These are phyloP conservation scores for Actias luna DNA, from an alignment of 2,888 invertebrate species.

Conservation along the genomic window DNA sequence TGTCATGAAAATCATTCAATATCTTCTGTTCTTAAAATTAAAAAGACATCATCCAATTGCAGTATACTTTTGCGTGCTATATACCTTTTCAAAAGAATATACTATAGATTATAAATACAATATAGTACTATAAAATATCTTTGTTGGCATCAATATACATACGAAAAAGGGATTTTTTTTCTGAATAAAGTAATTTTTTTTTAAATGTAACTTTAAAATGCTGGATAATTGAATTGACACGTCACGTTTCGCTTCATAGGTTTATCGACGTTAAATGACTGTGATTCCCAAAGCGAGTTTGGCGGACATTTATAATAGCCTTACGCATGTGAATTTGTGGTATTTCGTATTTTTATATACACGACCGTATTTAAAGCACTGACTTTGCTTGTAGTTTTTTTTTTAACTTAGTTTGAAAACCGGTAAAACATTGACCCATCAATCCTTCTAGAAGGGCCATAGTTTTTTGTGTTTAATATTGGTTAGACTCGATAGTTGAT, in stretches of 20 bases:
- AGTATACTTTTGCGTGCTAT: too few species aligned
- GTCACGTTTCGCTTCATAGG: constrained; percentile 19
- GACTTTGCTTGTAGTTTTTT: background rate
- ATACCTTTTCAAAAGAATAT: too few species aligned
- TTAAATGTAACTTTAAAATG: too few species aligned
- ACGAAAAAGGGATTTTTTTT: too few species aligned
- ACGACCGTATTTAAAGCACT: background rate
- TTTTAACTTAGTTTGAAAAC: background rate
- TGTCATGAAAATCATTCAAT: too few species aligned
- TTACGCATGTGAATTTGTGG: constrained; percentile 25
- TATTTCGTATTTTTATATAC: constrained; percentile 14
- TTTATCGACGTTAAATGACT: constrained; percentile 15
- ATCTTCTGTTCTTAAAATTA: too few species aligned
- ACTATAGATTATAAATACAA: too few species aligned
- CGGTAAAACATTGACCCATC: background rate
- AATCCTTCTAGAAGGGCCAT: background rate
- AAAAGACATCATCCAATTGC: too few species aligned
- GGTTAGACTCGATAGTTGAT: background rate
- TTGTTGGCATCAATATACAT: too few species aligned
- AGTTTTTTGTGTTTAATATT: background rate
- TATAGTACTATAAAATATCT: too few species aligned
- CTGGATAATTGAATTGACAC: background rate
- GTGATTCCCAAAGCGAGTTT: constrained; percentile 16
- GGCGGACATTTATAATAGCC: constrained; percentile 17
- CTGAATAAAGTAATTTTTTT: too few species aligned